Conservation (phyloP, 2,888 invertebrate species). For the Diarsia mendica region DNA sequence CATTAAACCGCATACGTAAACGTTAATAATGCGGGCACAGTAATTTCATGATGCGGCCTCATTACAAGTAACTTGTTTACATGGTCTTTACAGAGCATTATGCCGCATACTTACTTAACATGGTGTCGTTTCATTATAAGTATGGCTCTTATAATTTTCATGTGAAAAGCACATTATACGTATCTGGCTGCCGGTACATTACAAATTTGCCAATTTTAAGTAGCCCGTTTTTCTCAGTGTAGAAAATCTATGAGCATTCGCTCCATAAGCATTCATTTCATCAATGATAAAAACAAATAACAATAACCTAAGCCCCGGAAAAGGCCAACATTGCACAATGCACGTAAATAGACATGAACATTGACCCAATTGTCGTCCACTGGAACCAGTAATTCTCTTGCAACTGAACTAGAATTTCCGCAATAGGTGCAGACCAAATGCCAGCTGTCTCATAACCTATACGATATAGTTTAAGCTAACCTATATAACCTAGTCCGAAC, state of each 20-base stretch:
- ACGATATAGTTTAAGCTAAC: slow-evolving; percentile 38
- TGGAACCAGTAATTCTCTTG: slow-evolving; percentile 24
- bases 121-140: no score
- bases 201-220: no score
- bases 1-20: no score
- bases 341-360: slow-evolving; percentile 12
- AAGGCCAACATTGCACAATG: neutral
- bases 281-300: neutral
- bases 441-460: slow-evolving; percentile 43
- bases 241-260: neutral
- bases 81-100: no score
- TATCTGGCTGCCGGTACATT: no score
- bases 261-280: neutral
- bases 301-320: neutral
- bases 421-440: slow-evolving; percentile 47
- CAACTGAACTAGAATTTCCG: slow-evolving; percentile 50
- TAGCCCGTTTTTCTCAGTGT: no score
- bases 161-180: no score
- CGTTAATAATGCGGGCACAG: no score
- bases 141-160: no score
- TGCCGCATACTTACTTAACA: no score
- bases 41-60: no score
- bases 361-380: slow-evolving; percentile 47
- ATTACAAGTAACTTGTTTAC: no score
- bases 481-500: slow-evolving; percentile 42